These are phyloP conservation scores for Peromyscus nudipes DNA, from an alignment of 2,797 vertebrate genomes.

Conservation along the genomic window DNA sequence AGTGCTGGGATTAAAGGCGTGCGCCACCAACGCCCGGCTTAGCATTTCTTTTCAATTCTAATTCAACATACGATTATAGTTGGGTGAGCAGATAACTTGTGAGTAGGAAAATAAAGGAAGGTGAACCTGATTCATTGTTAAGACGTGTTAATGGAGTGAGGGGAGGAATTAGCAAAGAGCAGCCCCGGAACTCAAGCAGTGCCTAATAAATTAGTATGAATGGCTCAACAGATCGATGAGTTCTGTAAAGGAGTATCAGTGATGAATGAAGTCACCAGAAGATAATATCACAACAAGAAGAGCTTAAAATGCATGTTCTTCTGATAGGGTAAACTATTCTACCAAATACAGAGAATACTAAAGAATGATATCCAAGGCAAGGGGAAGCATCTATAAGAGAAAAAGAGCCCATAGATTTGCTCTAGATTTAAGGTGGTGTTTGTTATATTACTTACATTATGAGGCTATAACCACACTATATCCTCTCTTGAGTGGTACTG, in stretches of 20 bases:
- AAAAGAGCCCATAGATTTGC: not conserved
- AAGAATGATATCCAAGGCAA: not conserved
- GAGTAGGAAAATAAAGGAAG: not conserved
- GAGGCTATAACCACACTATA: not conserved
- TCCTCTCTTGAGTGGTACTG: not conserved
- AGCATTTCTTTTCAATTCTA: not conserved
- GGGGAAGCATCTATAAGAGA: not conserved
- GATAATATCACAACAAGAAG: not conserved
- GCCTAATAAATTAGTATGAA: not conserved
- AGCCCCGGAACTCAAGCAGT: not conserved
- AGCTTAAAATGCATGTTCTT: not conserved
- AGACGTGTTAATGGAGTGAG: not conserved
- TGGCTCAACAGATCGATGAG: not conserved
- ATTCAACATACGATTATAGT: not conserved
- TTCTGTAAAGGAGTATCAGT: not conserved
- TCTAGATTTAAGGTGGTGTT: not conserved
- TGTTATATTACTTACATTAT: not conserved
- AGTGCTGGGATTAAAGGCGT: too few species aligned
- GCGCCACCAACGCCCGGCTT: too few species aligned
- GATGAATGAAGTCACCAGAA: not conserved
- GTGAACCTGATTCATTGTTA: not conserved
- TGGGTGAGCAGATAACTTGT: not conserved
- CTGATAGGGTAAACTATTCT: not conserved
- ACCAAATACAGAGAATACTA: not conserved
- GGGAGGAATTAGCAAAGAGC: not conserved